phyloP scores from a whole-genome alignment of 2,797 vertebrate species.

The Typhlichthys eigenmanni region DNA sequence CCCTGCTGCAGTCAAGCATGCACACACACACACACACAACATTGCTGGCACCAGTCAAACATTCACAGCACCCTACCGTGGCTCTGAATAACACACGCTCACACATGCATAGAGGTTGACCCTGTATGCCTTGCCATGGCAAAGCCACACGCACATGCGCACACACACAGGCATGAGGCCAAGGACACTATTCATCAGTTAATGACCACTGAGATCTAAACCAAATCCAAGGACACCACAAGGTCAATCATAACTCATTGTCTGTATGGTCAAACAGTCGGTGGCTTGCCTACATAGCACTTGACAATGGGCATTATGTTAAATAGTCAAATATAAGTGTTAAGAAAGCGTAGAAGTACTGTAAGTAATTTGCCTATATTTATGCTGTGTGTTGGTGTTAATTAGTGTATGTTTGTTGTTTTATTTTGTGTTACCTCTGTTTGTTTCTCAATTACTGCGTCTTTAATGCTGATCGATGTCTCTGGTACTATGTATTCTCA shows the following conservation, averaged over 20 bases:
- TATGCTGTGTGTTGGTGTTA: no score
- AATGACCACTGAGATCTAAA: background rate
- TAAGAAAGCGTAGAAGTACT: background rate
- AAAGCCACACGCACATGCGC: conserved; percentile 10
- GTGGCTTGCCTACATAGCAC: background rate
- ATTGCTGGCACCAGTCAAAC: conserved; percentile 28
- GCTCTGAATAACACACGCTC: conserved; percentile 11
- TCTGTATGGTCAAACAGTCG: background rate
- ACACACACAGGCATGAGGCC: background rate
- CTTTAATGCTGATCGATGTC: no score
- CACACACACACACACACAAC: conserved; percentile 11
- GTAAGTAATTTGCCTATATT: no score
- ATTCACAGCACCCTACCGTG: conserved; percentile 20
- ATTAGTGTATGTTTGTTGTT: no score
- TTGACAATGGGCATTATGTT: no score
- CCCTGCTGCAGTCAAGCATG: conserved; percentile 50
- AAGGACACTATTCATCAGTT: conserved; percentile 4
- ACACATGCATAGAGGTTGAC: conserved; percentile 5
- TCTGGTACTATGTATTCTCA: no score
- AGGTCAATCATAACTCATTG: background rate
- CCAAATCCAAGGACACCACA: background rate
- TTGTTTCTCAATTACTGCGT: no score
- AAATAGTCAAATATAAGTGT: background rate
- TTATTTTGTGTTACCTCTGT: no score
- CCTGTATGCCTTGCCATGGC: background rate